A percentile compares a stretch with the other conserved stretches of the same genome.
These are phyloP conservation scores for Drosophila mimica DNA, from an alignment of 2,888 invertebrate species.

Conservation along the genomic window DNA sequence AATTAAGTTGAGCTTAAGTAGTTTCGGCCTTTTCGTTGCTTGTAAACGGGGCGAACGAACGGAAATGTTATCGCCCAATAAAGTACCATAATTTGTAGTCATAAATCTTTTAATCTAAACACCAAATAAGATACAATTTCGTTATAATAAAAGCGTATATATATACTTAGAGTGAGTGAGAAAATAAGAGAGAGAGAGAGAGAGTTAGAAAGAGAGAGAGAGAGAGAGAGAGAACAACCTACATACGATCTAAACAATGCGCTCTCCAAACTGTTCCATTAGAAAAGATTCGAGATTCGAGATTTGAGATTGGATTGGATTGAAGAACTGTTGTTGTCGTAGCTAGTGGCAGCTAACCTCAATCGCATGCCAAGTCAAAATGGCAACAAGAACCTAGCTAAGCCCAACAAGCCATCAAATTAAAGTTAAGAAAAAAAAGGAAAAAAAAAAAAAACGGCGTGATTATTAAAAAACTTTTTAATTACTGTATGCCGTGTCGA, in stretches of 20 bases:
- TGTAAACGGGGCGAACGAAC: constrained; percentile 51
- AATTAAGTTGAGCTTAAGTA: constrained; percentile 75
- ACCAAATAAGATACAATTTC: constrained; percentile 75
- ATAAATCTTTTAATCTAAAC: constrained; percentile 79
- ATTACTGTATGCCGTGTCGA: constrained; percentile 72
- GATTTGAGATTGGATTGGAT: constrained; percentile 1
- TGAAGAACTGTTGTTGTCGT: background rate
- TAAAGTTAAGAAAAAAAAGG: constrained; percentile 73
- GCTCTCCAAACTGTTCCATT: constrained; percentile 4
- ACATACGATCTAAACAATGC: constrained; percentile 7
- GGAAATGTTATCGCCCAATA: constrained; percentile 79
- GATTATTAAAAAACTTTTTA: constrained; percentile 73
- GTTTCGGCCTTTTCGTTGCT: constrained; percentile 30
- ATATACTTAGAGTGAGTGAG: background rate
- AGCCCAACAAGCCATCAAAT: constrained; percentile 65
- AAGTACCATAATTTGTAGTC: constrained; percentile 81
- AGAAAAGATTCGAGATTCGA: background rate
- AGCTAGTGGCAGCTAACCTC: constrained; percentile 2
- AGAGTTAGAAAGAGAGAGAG: background rate
- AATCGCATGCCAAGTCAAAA: constrained; percentile 66
- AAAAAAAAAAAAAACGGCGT: constrained; percentile 73
- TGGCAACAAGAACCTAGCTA: constrained; percentile 37
- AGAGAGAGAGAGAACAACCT: constrained; percentile 5
- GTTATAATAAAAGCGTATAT: constrained; percentile 45
- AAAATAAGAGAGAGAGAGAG: background rate